A percentile compares a stretch with the other conserved stretches of the same genome.
These are phyloP conservation scores for Megaceryle alcyon DNA, from an alignment of 2,797 vertebrate genomes.

Conservation along the genomic window DNA sequence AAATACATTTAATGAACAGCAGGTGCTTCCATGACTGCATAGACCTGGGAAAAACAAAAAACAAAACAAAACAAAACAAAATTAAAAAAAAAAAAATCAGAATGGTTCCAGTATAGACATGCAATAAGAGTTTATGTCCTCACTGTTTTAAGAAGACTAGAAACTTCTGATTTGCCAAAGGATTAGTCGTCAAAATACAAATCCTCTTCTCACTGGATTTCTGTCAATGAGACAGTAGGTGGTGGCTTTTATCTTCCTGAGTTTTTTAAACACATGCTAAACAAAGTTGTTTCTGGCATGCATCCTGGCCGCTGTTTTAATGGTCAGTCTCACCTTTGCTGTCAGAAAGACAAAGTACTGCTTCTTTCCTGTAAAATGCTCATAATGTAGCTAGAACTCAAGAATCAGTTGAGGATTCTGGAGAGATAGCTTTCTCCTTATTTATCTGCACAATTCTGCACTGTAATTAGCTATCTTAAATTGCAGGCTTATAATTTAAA, in stretches of 20 bases:
- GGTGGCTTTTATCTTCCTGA: not conserved
- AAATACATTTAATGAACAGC: not conserved
- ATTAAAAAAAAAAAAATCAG: not conserved
- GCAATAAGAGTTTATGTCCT: not conserved
- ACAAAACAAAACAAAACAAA: not conserved
- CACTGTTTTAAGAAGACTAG: not conserved
- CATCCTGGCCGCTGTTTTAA: not conserved
- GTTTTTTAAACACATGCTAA: not conserved
- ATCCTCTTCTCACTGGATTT: not conserved
- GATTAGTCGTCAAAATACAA: not conserved
- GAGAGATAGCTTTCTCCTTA: not conserved
- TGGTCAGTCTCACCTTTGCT: constrained; percentile 44
- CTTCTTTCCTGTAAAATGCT: constrained; percentile 23
- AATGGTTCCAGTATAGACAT: not conserved
- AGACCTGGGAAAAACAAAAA: not conserved
- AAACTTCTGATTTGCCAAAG: not conserved
- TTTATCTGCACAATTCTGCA: not conserved
- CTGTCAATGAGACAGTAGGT: not conserved
- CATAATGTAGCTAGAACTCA: not conserved
- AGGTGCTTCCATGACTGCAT: not conserved
- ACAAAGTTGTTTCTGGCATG: not conserved
- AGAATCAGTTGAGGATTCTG: not conserved
- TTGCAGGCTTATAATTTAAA: not conserved
- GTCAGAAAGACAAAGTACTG: constrained; percentile 47
- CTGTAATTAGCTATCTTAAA: not conserved